These are phyloP conservation scores for Paguma larvata DNA, from an alignment of 2,797 vertebrate species.

Conservation along the genomic window DNA sequence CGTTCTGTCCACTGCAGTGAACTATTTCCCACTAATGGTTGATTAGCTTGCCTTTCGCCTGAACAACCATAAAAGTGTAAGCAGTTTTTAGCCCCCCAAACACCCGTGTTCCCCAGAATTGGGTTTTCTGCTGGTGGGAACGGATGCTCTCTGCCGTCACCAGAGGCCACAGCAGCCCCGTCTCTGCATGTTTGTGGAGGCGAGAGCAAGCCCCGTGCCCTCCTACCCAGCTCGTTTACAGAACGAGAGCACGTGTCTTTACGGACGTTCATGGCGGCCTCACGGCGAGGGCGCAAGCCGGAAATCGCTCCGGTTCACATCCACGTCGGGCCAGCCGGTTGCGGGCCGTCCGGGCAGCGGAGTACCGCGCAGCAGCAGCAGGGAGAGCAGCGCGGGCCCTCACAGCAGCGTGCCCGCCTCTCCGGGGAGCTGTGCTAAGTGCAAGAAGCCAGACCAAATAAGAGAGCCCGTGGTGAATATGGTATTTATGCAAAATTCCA, in stretches of 20 bases:
- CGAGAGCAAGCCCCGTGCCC: rapidly evolving
- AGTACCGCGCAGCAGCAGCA: rapidly evolving
- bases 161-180: rapidly evolving
- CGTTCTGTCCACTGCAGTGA: background rate
- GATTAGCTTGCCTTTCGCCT: background rate
- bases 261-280: rapidly evolving
- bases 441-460: background rate
- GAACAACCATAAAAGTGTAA: background rate
- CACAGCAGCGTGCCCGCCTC: background rate
- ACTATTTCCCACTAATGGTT: background rate
- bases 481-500: background rate
- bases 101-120: background rate
- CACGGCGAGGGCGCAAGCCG: rapidly evolving
- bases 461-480: background rate
- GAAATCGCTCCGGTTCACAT: no score
- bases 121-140: background rate
- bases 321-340: rapidly evolving
- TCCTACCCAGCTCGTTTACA: no score
- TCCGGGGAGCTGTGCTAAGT: background rate
- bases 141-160: rapidly evolving
- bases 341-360: rapidly evolving
- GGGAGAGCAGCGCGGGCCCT: background rate
- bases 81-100: background rate
- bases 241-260: background rate
- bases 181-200: no score